These are phyloP conservation scores for Eufriesea mexicana DNA, from an alignment of 1,140 invertebrate species.

Conservation along the genomic window DNA sequence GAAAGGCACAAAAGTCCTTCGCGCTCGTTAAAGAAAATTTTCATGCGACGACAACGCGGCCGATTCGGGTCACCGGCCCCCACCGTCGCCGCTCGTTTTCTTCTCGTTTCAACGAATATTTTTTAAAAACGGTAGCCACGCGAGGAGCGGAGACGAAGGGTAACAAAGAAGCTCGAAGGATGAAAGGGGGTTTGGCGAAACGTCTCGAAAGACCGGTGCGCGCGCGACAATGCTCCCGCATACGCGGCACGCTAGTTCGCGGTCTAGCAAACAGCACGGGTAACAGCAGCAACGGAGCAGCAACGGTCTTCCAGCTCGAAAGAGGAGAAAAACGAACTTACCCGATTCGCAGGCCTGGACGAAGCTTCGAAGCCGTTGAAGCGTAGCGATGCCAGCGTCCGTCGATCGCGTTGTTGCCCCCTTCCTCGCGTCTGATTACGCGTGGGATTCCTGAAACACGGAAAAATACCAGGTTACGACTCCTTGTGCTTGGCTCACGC, in stretches of 20 bases:
- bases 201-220: slow-evolving; percentile 36
- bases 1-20: slow-evolving; percentile 44
- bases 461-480: neutral
- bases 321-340: slow-evolving; percentile 55
- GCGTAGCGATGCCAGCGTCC: slow-evolving; percentile 24
- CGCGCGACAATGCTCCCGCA: too few species aligned
- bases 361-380: slow-evolving; percentile 47
- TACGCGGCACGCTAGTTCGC: too few species aligned
- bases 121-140: neutral
- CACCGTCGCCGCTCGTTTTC: too few species aligned
- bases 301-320: neutral
- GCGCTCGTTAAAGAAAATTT: slow-evolving; percentile 61
- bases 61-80: slow-evolving; percentile 39
- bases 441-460: neutral
- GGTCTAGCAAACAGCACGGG: too few species aligned
- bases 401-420: neutral
- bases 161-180: slow-evolving; percentile 1
- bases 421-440: too few species aligned
- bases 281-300: too few species aligned
- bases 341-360: slow-evolving; percentile 37
- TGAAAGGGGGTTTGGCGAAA: neutral
- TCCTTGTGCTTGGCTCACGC: too few species aligned
- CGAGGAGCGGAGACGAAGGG: too few species aligned
- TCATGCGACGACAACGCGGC: slow-evolving; percentile 7
- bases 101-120: slow-evolving; percentile 25